Conservation (phyloP, 2,797 vertebrate genomes). For the Sebastiscus tertius region DNA sequence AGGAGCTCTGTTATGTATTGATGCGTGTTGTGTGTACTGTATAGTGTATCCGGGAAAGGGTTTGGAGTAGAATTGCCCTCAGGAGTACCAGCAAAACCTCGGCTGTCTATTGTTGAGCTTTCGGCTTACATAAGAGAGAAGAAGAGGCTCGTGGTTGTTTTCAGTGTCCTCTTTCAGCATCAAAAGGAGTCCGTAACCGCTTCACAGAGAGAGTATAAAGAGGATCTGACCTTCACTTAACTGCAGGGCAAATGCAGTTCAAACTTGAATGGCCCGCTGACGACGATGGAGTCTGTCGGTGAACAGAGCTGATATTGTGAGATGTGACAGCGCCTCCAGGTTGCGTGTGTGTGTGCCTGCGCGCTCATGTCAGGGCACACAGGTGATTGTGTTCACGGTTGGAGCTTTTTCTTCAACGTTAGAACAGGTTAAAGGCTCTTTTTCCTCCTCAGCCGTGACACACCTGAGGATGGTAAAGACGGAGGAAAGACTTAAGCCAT, state of each 20-base stretch:
- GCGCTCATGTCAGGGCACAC: neutral
- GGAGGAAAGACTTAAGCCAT: neutral
- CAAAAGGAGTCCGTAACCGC: conserved; percentile 18
- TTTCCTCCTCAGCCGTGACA: neutral
- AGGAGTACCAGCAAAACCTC: neutral
- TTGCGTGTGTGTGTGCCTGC: neutral
- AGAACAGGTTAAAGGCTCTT: neutral
- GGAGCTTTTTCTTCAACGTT: neutral
- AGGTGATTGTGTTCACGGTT: conserved; percentile 11
- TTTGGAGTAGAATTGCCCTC: neutral
- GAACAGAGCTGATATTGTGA: conserved; percentile 50
- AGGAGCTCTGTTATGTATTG: neutral
- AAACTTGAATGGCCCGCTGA: conserved; percentile 39
- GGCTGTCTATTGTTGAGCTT: neutral
- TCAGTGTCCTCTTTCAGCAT: conserved; percentile 21
- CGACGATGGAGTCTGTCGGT: conserved; percentile 39
- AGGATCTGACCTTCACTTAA: conserved; percentile 50
- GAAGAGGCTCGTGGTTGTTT: conserved; percentile 2
- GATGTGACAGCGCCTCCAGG: conserved; percentile 50
- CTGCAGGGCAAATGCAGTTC: conserved; percentile 50
- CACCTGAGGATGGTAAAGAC: neutral
- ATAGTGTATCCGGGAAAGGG: neutral
- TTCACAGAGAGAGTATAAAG: conserved; percentile 3
- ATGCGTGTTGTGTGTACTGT: neutral
- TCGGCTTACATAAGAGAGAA: conserved; percentile 4